Percentiles rank a stretch among this genome's conserved stretches.
These are phyloP conservation scores for Erynnis tages DNA, from an alignment of 2,888 invertebrate species.

Conservation along the genomic window DNA sequence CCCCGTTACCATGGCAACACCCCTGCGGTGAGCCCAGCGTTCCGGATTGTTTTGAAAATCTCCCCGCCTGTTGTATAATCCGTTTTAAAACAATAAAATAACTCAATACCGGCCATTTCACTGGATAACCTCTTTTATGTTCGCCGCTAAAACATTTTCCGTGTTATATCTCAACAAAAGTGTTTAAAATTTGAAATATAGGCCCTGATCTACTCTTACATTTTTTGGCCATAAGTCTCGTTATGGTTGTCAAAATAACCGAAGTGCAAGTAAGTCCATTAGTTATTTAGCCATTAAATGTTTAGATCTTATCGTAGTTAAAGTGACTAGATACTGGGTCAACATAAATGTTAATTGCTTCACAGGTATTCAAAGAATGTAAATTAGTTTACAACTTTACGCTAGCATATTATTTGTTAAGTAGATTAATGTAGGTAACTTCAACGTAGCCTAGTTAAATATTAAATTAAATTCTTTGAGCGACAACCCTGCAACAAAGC, in stretches of 20 bases:
- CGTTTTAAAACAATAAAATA: conserved; percentile 70
- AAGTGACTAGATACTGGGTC: conserved; percentile 8
- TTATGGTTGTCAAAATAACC: not conserved
- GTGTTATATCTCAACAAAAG: conserved; percentile 35
- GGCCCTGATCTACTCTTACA: not conserved
- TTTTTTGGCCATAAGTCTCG: conserved; percentile 1
- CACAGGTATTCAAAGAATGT: conserved; percentile 8
- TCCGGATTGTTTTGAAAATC: conserved; percentile 68
- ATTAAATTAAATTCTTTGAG: not conserved
- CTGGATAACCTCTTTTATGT: conserved; percentile 39
- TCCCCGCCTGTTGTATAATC: conserved; percentile 62
- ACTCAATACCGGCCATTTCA: conserved; percentile 48
- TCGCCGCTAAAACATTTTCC: conserved; percentile 50
- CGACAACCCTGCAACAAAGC: not conserved
- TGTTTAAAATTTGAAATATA: conserved; percentile 5
- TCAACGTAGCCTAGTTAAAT: conserved; percentile 1
- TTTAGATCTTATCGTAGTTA: conserved; percentile 22
- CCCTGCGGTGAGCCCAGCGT: conserved; percentile 61
- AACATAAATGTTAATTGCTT: conserved; percentile 8
- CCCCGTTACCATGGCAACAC: conserved; percentile 71
- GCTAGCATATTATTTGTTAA: conserved; percentile 4
- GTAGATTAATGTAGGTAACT: conserved; percentile 5
- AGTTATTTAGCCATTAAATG: not conserved
- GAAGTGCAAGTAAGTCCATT: not conserved
- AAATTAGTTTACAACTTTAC: conserved; percentile 11